These are phyloP conservation scores for Paratrypauchen microcephalus DNA, from an alignment of 2,797 vertebrate genomes.

Conservation along the genomic window DNA sequence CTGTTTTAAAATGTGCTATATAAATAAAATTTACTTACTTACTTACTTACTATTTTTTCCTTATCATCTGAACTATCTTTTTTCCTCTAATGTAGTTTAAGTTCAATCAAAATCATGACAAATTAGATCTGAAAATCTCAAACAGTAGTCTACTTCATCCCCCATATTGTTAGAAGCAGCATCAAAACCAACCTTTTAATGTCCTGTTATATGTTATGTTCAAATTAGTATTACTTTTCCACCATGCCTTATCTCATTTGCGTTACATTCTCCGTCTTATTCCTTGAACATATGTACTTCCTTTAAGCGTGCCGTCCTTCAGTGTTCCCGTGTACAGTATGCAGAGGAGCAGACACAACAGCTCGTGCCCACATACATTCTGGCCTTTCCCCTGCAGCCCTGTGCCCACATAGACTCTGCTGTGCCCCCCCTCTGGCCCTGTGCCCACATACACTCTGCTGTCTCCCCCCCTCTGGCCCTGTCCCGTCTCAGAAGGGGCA, in stretches of 20 bases:
- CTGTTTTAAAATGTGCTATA: too few species aligned
- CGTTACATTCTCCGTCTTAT: too few species aligned
- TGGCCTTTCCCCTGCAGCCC: too few species aligned
- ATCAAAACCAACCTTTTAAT: background rate
- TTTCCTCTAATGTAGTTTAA: background rate
- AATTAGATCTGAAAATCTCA: background rate
- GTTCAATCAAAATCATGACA: background rate
- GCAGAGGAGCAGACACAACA: conserved; percentile 44
- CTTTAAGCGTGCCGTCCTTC: background rate
- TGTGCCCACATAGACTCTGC: too few species aligned
- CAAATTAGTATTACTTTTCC: too few species aligned
- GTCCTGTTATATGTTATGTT: too few species aligned
- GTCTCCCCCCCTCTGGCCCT: conserved; percentile 61
- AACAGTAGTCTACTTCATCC: background rate
- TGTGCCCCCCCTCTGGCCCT: too few species aligned
- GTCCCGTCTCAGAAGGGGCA: conserved; percentile 77
- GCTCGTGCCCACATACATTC: conserved; percentile 41
- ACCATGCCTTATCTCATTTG: too few species aligned
- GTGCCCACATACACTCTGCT: conserved; percentile 36
- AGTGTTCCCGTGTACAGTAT: conserved; percentile 11
- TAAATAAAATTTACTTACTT: too few species aligned
- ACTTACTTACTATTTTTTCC: too few species aligned
- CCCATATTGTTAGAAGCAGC: background rate
- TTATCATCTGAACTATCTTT: background rate
- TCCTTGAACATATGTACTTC: background rate